Conservation (phyloP, 2,797 vertebrate genomes). For the Monodelphis domestica region DNA sequence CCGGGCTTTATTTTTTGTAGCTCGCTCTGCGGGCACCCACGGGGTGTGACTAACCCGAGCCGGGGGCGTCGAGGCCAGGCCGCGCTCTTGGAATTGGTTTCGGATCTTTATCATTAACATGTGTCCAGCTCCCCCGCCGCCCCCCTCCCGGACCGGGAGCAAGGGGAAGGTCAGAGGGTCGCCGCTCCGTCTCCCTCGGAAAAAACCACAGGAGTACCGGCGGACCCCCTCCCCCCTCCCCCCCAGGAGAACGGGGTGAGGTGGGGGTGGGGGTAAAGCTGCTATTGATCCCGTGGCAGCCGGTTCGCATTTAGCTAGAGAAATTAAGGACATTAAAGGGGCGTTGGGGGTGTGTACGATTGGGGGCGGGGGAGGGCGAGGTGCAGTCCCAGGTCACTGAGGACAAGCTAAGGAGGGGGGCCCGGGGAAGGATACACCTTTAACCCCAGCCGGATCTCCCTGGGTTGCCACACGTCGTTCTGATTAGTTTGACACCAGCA, state of each 20-base stretch:
- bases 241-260: not conserved
- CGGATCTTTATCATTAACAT: slow-evolving; percentile 96
- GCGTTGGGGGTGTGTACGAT: slow-evolving; percentile 53
- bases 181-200: slow-evolving; percentile 72
- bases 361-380: slow-evolving; percentile 74
- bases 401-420: slow-evolving; percentile 79
- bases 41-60: slow-evolving; percentile 92
- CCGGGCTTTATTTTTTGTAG: slow-evolving; percentile 45
- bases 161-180: slow-evolving; percentile 88
- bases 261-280: slow-evolving; percentile 59
- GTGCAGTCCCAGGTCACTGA: slow-evolving; percentile 77
- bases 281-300: slow-evolving; percentile 85
- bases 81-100: slow-evolving; percentile 82
- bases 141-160: slow-evolving; percentile 80
- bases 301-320: slow-evolving; percentile 87
- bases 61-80: slow-evolving; percentile 81
- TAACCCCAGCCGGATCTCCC: slow-evolving; percentile 70
- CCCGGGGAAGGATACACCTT: slow-evolving; percentile 79
- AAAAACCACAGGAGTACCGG: not conserved
- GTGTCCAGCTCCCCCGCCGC: slow-evolving; percentile 84
- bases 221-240: not conserved
- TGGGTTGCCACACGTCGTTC: slow-evolving; percentile 71
- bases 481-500: slow-evolving; percentile 82
- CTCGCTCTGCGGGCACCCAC: slow-evolving; percentile 68
- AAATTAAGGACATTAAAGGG: slow-evolving; percentile 80